phyloP scores from a whole-genome alignment of 64 coral and sea anemone species.

The Dendrophyllia cribrosa region DNA sequence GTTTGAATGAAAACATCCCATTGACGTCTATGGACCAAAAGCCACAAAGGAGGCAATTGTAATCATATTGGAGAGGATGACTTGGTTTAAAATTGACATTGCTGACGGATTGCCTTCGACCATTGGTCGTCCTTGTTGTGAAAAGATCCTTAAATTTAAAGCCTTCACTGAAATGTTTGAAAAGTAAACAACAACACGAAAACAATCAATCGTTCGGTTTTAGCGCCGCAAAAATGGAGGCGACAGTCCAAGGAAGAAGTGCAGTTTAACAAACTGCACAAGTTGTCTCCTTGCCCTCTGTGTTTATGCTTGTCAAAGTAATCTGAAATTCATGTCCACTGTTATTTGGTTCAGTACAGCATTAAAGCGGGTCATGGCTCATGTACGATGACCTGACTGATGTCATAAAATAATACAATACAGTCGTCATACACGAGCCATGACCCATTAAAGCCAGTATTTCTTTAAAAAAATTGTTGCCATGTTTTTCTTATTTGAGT shows the following conservation, averaged over 20 bases:
- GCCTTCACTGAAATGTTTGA: not conserved
- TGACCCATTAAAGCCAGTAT: too few species aligned
- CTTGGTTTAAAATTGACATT: slow-evolving; percentile 12
- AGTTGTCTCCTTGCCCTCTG: too few species aligned
- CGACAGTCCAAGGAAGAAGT: not conserved
- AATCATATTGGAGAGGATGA: slow-evolving; percentile 17
- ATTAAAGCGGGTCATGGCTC: too few species aligned
- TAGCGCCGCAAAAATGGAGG: not conserved
- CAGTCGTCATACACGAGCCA: too few species aligned
- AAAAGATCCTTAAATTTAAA: not conserved
- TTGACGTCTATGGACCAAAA: slow-evolving; percentile 18
- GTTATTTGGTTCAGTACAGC: too few species aligned
- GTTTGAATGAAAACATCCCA: slow-evolving; percentile 18
- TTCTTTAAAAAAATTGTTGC: too few species aligned
- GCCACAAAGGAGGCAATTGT: slow-evolving; percentile 23
- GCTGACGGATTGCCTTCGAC: not conserved
- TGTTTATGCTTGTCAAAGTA: too few species aligned
- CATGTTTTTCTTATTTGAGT: too few species aligned
- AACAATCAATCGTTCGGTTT: not conserved
- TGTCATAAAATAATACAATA: too few species aligned
- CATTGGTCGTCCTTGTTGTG: not conserved
- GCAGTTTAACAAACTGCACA: too few species aligned
- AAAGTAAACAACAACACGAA: not conserved
- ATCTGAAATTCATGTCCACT: too few species aligned
- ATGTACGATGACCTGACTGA: too few species aligned